phyloP scores from a whole-genome alignment of 2,888 invertebrate species.

The Caprella mutica region DNA sequence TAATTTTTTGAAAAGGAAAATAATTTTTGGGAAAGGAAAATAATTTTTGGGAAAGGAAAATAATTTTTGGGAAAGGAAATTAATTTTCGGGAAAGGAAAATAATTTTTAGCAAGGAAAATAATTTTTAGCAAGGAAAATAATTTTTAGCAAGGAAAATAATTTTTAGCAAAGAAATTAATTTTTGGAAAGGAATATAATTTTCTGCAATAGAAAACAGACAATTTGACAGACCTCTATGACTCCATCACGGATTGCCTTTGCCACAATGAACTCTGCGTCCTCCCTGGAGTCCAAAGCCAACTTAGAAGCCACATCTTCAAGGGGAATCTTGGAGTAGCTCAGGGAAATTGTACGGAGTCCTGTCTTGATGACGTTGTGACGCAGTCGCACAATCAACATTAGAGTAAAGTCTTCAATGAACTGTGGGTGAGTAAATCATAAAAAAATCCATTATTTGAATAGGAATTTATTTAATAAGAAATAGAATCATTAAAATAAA shows the following conservation, averaged over 20 bases:
- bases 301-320: constrained; percentile 82
- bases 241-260: constrained; percentile 94
- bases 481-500: background rate
- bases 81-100: too few species aligned
- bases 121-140: background rate
- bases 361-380: constrained; percentile 98
- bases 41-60: too few species aligned
- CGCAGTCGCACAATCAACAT: constrained; percentile 87
- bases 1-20: too few species aligned
- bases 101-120: too few species aligned
- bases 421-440: constrained; percentile 54
- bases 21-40: too few species aligned
- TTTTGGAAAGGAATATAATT: background rate
- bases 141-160: background rate
- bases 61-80: too few species aligned
- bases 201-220: background rate
- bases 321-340: constrained; percentile 95
- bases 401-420: constrained; percentile 87
- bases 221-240: constrained; percentile 75
- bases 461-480: background rate
- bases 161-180: background rate
- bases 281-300: constrained; percentile 78
- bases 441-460: constrained; percentile 78
- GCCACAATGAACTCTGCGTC: constrained; percentile 99
- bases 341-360: constrained; percentile 85